phyloP scores from a whole-genome alignment of 2,888 invertebrate genomes.

The Rotaria socialis region DNA sequence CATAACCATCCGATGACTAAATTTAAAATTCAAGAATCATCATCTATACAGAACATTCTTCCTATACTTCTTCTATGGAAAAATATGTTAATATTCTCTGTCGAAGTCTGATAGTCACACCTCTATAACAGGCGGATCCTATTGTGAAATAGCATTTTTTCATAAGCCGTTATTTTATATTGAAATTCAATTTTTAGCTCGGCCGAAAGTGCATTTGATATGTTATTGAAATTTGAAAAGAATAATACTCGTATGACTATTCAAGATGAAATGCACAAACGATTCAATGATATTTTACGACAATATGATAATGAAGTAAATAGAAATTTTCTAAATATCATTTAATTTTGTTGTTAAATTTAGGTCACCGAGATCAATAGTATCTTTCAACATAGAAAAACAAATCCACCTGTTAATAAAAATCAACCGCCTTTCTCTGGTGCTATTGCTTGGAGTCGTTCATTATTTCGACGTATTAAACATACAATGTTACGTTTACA shows the following conservation, averaged over 20 bases:
- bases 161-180: too few species aligned
- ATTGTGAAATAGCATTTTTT: too few species aligned
- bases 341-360: slow-evolving; percentile 40
- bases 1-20: too few species aligned
- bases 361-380: slow-evolving; percentile 51
- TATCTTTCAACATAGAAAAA: slow-evolving; percentile 55
- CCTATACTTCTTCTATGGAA: too few species aligned
- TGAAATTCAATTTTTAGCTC: slow-evolving; percentile 61
- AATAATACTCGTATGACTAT: slow-evolving; percentile 74
- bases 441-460: slow-evolving; percentile 77
- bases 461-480: slow-evolving; percentile 74
- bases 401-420: slow-evolving; percentile 69
- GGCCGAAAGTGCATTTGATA: slow-evolving; percentile 75
- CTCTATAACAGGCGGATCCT: too few species aligned
- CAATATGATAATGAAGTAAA: slow-evolving; percentile 74
- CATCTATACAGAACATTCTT: too few species aligned
- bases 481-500: slow-evolving; percentile 75
- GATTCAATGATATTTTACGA: slow-evolving; percentile 77
- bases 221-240: slow-evolving; percentile 74
- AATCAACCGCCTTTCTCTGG: slow-evolving; percentile 77
- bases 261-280: slow-evolving; percentile 70
- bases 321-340: background rate
- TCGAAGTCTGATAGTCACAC: too few species aligned
- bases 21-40: too few species aligned
- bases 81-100: too few species aligned